phyloP scores from a whole-genome alignment of 1,140 invertebrate genomes.

The Adoxophyes honmai region DNA sequence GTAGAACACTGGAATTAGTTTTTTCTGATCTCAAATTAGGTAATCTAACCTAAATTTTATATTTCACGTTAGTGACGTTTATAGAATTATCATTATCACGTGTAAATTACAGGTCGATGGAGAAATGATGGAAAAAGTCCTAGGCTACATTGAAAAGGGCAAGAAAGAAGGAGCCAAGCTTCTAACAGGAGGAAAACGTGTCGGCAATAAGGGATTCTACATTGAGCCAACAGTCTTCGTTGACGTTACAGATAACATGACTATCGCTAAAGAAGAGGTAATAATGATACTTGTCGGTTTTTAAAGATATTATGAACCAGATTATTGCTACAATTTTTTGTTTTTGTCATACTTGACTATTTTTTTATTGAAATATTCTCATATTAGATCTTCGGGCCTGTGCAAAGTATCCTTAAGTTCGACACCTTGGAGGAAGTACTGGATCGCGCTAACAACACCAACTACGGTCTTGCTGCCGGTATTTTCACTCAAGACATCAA shows the following conservation, averaged over 20 bases:
- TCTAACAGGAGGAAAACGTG: constrained; percentile 80
- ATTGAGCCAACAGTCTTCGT: constrained; percentile 89
- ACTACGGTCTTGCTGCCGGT: constrained; percentile 92
- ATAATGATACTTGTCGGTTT: too few relatives aligned
- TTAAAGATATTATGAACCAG: too few relatives aligned
- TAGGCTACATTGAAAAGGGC: constrained; percentile 83
- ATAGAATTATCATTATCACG: too few relatives aligned
- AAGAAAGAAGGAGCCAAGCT: constrained; percentile 86
- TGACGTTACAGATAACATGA: constrained; percentile 87
- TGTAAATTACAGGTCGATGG: constrained; percentile 78
- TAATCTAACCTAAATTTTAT: too few relatives aligned
- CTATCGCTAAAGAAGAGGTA: constrained; percentile 87
- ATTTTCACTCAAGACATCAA: constrained; percentile 91
- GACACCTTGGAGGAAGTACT: constrained; percentile 92
- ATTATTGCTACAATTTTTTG: too few relatives aligned
- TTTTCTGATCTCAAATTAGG: not conserved
- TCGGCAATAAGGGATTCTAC: constrained; percentile 83
- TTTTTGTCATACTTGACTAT: too few relatives aligned
- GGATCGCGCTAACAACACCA: constrained; percentile 90
- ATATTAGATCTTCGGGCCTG: constrained; percentile 90
- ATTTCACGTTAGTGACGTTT: too few relatives aligned
- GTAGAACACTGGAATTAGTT: too few relatives aligned
- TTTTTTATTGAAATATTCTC: constrained; percentile 4
- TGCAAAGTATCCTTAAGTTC: constrained; percentile 94
- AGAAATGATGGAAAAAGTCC: constrained; percentile 81